phyloP scores from a whole-genome alignment of 2,797 vertebrate species.

The Prunella strophiata region DNA sequence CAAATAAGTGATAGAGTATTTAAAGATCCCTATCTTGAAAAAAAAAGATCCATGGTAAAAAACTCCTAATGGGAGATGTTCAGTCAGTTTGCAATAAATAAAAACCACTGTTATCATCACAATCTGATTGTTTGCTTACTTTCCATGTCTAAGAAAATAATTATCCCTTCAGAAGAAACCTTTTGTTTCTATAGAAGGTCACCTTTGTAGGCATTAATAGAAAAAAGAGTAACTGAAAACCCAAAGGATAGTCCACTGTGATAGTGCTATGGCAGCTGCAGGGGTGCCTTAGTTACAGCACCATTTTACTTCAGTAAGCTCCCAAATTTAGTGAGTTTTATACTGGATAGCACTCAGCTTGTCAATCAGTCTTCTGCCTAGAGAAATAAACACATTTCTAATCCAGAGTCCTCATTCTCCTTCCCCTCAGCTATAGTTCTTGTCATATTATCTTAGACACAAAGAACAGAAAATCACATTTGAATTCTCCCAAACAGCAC shows the following conservation, averaged over 20 bases:
- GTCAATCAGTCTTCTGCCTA: slow-evolving; percentile 48
- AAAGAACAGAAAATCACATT: slow-evolving; percentile 44
- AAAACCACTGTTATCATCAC: not conserved
- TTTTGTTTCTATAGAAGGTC: slow-evolving; percentile 17
- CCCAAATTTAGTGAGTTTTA: not conserved
- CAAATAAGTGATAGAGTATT: not conserved
- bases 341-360: not conserved
- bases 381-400: slow-evolving; percentile 62
- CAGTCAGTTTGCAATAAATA: not conserved
- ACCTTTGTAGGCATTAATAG: not conserved
- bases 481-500: slow-evolving; percentile 46
- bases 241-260: not conserved
- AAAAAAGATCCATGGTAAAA: not conserved
- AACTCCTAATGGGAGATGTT: not conserved
- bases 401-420: slow-evolving; percentile 46
- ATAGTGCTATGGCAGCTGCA: not conserved
- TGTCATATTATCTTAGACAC: slow-evolving; percentile 48
- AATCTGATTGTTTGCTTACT: not conserved
- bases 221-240: not conserved
- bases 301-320: not conserved
- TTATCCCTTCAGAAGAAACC: not conserved
- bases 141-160: not conserved
- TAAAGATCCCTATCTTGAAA: not conserved
- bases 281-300: not conserved
- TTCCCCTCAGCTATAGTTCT: slow-evolving; percentile 60